Conservation (phyloP, 2,113 vertebrate genomes). For the Phycodurus eques region DNA sequence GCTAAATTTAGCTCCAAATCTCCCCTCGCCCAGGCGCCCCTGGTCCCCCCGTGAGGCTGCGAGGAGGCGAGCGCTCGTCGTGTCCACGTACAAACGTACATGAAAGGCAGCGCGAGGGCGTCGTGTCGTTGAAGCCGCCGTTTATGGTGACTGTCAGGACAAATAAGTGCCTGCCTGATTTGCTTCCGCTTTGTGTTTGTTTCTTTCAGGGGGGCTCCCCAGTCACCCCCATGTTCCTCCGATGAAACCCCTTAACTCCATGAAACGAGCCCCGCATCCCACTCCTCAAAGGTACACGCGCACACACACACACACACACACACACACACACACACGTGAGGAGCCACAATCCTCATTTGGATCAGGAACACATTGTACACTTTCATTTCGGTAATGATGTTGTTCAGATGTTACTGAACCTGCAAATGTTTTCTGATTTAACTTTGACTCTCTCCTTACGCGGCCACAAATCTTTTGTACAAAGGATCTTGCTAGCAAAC, state of each 20-base stretch:
- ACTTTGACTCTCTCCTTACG: background rate
- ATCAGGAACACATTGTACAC: background rate
- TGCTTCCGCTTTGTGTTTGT: background rate
- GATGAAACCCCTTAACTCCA: conserved; percentile 90
- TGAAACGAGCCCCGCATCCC: conserved; percentile 86
- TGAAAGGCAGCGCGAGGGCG: background rate
- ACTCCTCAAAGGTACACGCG: conserved; percentile 80
- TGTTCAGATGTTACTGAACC: too few species aligned
- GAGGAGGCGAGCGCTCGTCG: background rate
- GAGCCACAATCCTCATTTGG: background rate
- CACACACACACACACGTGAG: too few species aligned
- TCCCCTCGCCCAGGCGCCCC: conserved; percentile 17
- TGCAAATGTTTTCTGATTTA: too few species aligned
- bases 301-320: background rate
- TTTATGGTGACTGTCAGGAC: background rate
- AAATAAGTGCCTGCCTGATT: background rate
- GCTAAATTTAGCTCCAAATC: conserved; percentile 69
- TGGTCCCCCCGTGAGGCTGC: background rate
- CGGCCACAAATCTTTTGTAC: background rate
- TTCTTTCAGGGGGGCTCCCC: background rate
- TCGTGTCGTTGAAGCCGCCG: background rate
- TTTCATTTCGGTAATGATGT: background rate
- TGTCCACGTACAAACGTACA: conserved; percentile 14
- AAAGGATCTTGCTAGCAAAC: background rate
- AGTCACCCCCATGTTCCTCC: conserved; percentile 39